Conservation (phyloP, 2,888 invertebrate species). For the Eupithecia exiguata region DNA sequence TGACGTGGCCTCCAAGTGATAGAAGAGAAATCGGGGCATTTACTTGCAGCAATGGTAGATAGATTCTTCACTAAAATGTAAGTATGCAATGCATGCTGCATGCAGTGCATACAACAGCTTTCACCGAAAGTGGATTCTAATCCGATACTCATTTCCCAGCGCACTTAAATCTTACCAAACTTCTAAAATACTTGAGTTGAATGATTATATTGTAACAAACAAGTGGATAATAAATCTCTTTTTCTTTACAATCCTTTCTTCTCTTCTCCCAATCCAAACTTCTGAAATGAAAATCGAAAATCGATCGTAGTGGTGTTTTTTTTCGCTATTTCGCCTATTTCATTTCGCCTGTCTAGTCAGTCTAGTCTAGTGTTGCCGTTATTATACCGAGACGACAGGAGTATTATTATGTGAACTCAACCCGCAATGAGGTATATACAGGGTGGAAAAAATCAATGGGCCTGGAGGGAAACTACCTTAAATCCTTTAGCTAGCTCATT, state of each 20-base stretch:
- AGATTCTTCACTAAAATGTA: background rate
- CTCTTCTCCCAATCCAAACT: background rate
- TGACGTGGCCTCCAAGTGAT: conserved; percentile 55
- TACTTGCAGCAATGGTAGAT: conserved; percentile 19
- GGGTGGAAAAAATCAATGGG: too few species aligned
- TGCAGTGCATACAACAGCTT: conserved; percentile 27
- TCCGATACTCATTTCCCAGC: background rate
- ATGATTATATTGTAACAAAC: background rate
- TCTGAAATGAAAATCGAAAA: background rate
- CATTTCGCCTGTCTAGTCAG: too few species aligned
- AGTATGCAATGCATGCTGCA: conserved; percentile 14
- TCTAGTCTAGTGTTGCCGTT: background rate
- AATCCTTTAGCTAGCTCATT: too few species aligned
- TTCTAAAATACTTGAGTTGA: background rate
- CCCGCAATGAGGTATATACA: too few species aligned
- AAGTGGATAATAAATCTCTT: background rate
- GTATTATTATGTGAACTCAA: too few species aligned
- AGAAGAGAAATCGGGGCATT: conserved; percentile 64
- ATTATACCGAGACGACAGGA: too few species aligned
- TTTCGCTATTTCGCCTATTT: background rate
- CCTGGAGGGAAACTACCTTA: too few species aligned
- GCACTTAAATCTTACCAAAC: background rate
- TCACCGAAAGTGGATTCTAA: conserved; percentile 19
- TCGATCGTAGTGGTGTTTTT: background rate
- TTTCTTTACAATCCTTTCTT: background rate